These are phyloP conservation scores for Euplexia lucipara DNA, from an alignment of 2,888 invertebrate species.

Conservation along the genomic window DNA sequence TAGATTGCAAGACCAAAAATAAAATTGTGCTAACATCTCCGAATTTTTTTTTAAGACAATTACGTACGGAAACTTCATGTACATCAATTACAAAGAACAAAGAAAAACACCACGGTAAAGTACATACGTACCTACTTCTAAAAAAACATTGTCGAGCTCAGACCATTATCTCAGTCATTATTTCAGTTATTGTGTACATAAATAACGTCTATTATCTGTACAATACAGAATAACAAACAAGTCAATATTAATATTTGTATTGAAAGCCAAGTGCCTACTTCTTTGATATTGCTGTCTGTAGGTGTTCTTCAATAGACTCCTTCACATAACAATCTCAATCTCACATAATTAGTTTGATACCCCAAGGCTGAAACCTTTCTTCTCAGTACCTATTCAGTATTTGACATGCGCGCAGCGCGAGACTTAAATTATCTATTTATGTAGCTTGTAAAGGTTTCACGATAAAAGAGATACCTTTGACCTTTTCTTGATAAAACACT, in stretches of 20 bases:
- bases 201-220: conserved; percentile 37
- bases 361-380: conserved; percentile 13
- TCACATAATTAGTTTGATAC: conserved; percentile 14
- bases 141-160: conserved; percentile 18
- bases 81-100: conserved; percentile 33
- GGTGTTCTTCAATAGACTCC: conserved; percentile 9
- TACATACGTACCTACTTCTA: conserved; percentile 7
- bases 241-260: conserved; percentile 30
- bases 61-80: conserved; percentile 17
- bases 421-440: conserved; percentile 14
- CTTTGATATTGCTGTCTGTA: conserved; percentile 24
- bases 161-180: conserved; percentile 41
- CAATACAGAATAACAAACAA: conserved; percentile 32
- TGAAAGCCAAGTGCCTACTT: conserved; percentile 13
- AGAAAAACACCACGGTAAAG: conserved; percentile 11
- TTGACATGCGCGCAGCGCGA: background rate
- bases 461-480: conserved; percentile 41
- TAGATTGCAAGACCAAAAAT: background rate
- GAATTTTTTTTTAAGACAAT: conserved; percentile 7
- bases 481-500: conserved; percentile 37
- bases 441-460: conserved; percentile 26
- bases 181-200: conserved; percentile 34
- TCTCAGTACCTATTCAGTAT: conserved; percentile 22
- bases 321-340: conserved; percentile 12
- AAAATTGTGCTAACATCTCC: background rate